phyloP scores from a whole-genome alignment of 2,797 vertebrate genomes.

The Acrossocheilus fasciatus region DNA sequence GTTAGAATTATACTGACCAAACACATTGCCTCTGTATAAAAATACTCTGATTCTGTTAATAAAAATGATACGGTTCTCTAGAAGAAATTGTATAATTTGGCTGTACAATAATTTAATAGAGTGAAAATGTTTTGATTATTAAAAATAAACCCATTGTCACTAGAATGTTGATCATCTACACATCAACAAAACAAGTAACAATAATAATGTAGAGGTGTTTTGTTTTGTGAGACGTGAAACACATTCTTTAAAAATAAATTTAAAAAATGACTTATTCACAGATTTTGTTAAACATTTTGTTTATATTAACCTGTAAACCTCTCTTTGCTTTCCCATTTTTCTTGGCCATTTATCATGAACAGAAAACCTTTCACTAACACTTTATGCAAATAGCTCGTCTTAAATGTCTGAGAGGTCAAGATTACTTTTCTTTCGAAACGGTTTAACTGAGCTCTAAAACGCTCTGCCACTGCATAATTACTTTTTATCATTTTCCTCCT shows the following conservation, averaged over 20 bases:
- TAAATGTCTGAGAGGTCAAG: not conserved
- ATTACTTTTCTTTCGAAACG: not conserved
- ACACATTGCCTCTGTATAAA: not conserved
- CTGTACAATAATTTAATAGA: not conserved
- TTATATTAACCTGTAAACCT: not conserved
- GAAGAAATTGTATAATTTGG: not conserved
- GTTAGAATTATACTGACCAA: not conserved
- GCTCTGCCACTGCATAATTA: not conserved
- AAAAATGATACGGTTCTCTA: not conserved
- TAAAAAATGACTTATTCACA: not conserved
- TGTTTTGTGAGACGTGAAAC: too few species aligned
- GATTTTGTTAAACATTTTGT: not conserved
- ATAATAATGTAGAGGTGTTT: not conserved
- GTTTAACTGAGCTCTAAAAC: not conserved
- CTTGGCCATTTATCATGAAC: not conserved
- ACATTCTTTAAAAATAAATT: not conserved
- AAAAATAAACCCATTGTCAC: not conserved
- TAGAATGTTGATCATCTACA: not conserved
- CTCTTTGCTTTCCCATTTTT: not conserved
- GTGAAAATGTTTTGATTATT: not conserved
- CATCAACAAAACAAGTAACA: not conserved
- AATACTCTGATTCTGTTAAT: not conserved
- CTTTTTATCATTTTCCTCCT: conserved; percentile 49
- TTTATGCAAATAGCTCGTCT: not conserved
- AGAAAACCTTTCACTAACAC: not conserved